A percentile compares a stretch with the other conserved stretches of the same genome.
Conservation (phyloP, 2,888 invertebrate genomes). For the Tinea pellionella region DNA sequence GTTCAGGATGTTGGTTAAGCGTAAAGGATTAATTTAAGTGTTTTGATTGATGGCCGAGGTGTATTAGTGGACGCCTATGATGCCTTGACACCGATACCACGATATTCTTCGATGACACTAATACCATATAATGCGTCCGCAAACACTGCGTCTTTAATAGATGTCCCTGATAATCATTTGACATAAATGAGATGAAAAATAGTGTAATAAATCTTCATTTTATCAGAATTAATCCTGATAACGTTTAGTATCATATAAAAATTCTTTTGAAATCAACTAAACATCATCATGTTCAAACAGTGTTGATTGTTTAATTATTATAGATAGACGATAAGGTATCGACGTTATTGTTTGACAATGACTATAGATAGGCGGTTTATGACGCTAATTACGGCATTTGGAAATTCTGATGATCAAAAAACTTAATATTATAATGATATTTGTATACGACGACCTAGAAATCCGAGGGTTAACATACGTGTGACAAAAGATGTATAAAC, state of each 20-base stretch:
- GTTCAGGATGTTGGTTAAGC: neutral
- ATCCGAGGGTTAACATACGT: neutral
- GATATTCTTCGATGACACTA: constrained; percentile 20
- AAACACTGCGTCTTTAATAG: constrained; percentile 28
- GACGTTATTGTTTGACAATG: neutral
- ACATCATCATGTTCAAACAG: constrained; percentile 10
- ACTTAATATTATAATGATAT: neutral
- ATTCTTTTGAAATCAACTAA: constrained; percentile 13
- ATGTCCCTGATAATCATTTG: constrained; percentile 20
- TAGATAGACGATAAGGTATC: constrained; percentile 11
- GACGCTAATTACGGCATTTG: neutral
- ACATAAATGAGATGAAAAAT: constrained; percentile 24
- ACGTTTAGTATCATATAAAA: constrained; percentile 13
- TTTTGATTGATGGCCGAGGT: neutral
- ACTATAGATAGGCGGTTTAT: constrained; percentile 2
- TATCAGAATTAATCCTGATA: constrained; percentile 16
- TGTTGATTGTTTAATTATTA: constrained; percentile 13
- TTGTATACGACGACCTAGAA: neutral
- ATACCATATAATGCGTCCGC: constrained; percentile 28
- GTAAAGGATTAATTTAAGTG: neutral
- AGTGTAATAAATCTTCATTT: constrained; percentile 23
- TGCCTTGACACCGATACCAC: constrained; percentile 44
- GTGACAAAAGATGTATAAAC: neutral
- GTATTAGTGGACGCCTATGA: neutral
- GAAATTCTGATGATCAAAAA: neutral